Evolutionary conservation across 2,797 vertebrate species (phyloP).

Genomic region (Leucoraja ocellata): DNA sequence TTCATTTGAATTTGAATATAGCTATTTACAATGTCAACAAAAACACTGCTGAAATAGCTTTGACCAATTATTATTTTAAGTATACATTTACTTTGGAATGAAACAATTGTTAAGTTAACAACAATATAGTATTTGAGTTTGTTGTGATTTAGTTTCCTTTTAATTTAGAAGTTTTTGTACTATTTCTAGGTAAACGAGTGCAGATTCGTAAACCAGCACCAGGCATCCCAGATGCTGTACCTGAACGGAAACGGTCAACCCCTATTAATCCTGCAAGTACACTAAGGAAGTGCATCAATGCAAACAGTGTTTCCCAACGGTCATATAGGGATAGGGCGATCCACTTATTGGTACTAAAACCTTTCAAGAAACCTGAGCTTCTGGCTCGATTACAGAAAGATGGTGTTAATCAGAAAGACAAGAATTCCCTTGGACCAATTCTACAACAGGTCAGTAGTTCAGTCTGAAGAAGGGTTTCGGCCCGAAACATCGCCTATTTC

Average conservation of each 20-base stretch:
- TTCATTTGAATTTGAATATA: not conserved
- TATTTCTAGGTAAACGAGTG: constrained; percentile 66
- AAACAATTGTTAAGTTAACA: not conserved
- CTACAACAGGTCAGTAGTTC: constrained; percentile 72
- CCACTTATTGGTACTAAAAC: constrained; percentile 77
- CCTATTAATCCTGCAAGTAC: constrained; percentile 78
- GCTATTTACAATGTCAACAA: not conserved
- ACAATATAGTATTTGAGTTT: not conserved
- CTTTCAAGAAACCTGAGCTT: constrained; percentile 85
- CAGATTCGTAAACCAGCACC: constrained; percentile 73
- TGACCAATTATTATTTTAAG: not conserved
- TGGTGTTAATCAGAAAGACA: constrained; percentile 82
- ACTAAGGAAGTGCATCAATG: constrained; percentile 65
- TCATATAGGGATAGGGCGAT: constrained; percentile 77
- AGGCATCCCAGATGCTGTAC: constrained; percentile 61
- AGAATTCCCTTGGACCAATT: constrained; percentile 69
- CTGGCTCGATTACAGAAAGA: constrained; percentile 78
- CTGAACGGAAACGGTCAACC: constrained; percentile 78
- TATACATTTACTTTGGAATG: not conserved
- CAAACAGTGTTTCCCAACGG: constrained; percentile 66
- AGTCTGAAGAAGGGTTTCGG: too few relatives aligned
- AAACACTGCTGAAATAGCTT: not conserved
- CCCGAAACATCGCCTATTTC: too few relatives aligned
- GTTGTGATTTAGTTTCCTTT: not conserved
- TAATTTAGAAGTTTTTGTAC: constrained; percentile 8